Evolutionary conservation across 2,888 invertebrate genomes (phyloP).

Genomic region (Drosophila ezoana): DNA sequence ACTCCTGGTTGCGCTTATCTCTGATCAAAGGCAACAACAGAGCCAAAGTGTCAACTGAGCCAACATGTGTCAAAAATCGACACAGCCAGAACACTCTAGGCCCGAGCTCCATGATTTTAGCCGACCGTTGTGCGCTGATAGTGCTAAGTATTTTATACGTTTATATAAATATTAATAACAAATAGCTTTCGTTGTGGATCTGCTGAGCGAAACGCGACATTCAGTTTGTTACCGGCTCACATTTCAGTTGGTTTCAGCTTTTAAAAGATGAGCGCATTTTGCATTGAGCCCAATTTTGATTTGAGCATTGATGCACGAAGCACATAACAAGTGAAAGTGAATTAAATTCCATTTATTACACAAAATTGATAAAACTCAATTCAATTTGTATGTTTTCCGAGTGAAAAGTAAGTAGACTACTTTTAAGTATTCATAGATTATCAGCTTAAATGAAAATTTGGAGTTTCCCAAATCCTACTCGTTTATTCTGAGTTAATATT

Average conservation of each 20-base stretch:
- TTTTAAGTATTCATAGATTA: too few species aligned
- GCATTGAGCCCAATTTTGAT: slow-evolving; percentile 3
- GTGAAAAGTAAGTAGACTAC: slow-evolving; percentile 40
- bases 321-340: background rate
- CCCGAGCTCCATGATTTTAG: slow-evolving; percentile 4
- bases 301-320: slow-evolving; percentile 12
- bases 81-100: background rate
- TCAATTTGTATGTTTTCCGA: slow-evolving; percentile 14
- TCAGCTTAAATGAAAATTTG: background rate
- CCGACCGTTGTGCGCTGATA: slow-evolving; percentile 24
- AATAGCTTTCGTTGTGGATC: slow-evolving; percentile 13
- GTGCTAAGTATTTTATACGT: background rate
- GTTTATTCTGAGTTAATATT: background rate
- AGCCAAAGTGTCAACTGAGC: slow-evolving; percentile 6
- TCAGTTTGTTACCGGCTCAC: slow-evolving; percentile 12
- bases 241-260: slow-evolving; percentile 9
- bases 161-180: slow-evolving; percentile 33
- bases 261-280: slow-evolving; percentile 7
- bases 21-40: slow-evolving; percentile 39
- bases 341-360: background rate
- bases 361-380: background rate
- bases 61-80: slow-evolving; percentile 32
- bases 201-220: background rate
- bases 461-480: background rate
- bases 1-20: slow-evolving; percentile 56